phyloP scores from a whole-genome alignment of 2,888 invertebrate genomes.

The Catotricha subobsoleta region DNA sequence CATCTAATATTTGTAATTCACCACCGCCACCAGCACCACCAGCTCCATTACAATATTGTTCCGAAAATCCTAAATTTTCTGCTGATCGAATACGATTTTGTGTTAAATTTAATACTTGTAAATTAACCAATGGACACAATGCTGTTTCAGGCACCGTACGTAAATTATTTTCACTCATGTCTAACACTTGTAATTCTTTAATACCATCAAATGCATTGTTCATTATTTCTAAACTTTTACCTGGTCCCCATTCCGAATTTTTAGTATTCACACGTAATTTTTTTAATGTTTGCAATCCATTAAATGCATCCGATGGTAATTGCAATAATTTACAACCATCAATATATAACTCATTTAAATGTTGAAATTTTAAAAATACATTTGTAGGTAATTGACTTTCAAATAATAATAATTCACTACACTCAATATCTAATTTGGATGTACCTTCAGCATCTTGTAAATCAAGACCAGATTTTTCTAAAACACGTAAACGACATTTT shows the following conservation, averaged over 20 bases:
- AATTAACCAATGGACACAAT: slow-evolving; percentile 60
- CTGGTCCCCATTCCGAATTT: slow-evolving; percentile 62
- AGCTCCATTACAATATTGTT: slow-evolving; percentile 13
- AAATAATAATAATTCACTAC: slow-evolving; percentile 59
- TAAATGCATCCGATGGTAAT: slow-evolving; percentile 58
- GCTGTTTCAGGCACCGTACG: slow-evolving; percentile 59
- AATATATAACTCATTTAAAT: slow-evolving; percentile 56
- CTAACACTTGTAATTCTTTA: slow-evolving; percentile 58
- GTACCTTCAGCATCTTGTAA: slow-evolving; percentile 45
- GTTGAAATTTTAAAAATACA: slow-evolving; percentile 51
- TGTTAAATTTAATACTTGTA: slow-evolving; percentile 70
- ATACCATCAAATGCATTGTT: slow-evolving; percentile 56
- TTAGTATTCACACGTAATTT: slow-evolving; percentile 59
- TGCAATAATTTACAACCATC: slow-evolving; percentile 64
- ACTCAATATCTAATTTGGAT: slow-evolving; percentile 51
- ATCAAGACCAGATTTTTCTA: slow-evolving; percentile 48
- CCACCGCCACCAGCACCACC: slow-evolving; percentile 37
- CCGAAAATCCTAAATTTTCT: slow-evolving; percentile 50
- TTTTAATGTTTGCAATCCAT: slow-evolving; percentile 60
- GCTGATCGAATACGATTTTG: slow-evolving; percentile 64
- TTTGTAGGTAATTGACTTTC: slow-evolving; percentile 59
- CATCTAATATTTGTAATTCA: slow-evolving; percentile 57
- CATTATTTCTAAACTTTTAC: slow-evolving; percentile 55
- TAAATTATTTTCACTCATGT: slow-evolving; percentile 70
- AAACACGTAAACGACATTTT: slow-evolving; percentile 49